Percentiles rank a stretch among this genome's conserved stretches.
phyloP scores from a whole-genome alignment of 2,113 vertebrate species.

The Andinoacara biseriatus region DNA sequence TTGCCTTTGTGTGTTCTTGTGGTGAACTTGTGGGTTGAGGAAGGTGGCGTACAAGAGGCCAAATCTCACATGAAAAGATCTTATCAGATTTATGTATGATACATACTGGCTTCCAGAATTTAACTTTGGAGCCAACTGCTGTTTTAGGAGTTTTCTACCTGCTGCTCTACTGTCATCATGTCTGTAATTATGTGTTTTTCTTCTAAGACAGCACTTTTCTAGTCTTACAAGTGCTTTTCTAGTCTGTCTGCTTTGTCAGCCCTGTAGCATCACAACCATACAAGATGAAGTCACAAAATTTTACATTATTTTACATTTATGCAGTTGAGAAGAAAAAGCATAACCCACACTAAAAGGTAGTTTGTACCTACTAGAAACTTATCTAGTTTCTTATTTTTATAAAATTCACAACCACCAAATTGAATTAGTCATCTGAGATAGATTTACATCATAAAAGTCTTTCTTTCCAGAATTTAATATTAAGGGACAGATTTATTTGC shows the following conservation, averaged over 20 bases:
- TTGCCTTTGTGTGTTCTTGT: neutral
- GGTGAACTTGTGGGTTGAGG: conserved; percentile 6
- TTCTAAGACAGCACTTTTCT: neutral
- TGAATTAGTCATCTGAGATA: no score
- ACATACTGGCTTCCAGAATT: rapidly evolving
- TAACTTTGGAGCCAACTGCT: neutral
- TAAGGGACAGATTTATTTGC: no score
- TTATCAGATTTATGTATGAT: neutral
- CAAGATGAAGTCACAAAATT: neutral
- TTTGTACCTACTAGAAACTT: no score
- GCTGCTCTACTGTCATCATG: neutral
- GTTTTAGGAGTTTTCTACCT: neutral
- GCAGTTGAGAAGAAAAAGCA: no score
- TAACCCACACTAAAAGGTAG: no score
- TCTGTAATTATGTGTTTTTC: neutral
- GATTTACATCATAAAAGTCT: no score
- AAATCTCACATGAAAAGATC: neutral
- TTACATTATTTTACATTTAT: neutral
- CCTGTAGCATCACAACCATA: neutral
- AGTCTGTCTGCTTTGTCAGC: neutral
- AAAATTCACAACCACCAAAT: no score
- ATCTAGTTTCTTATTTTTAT: no score
- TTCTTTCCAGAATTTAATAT: no score
- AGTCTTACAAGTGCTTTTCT: neutral
- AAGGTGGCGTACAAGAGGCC: neutral